A percentile compares a stretch with the other conserved stretches of the same genome.
Conservation (phyloP, 1,140 invertebrate genomes). For the Sinella curviseta region DNA sequence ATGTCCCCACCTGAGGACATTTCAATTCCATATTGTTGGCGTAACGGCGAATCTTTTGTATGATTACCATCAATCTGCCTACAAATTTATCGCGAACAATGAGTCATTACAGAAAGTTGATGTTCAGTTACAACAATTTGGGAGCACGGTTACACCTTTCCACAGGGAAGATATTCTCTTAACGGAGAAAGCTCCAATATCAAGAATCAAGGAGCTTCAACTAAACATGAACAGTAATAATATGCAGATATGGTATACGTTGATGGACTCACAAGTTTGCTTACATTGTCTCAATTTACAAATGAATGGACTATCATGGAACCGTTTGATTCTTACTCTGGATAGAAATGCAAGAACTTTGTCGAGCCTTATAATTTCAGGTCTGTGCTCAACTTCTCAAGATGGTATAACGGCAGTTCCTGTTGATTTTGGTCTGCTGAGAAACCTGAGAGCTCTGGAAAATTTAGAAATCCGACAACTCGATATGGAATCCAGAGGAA, state of each 20-base stretch:
- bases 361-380: neutral
- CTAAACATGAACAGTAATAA: neutral
- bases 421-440: neutral
- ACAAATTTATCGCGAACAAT: neutral
- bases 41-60: neutral
- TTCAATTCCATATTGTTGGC: neutral
- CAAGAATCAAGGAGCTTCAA: neutral
- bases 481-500: neutral
- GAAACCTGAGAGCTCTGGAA: neutral
- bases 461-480: neutral
- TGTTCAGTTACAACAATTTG: neutral
- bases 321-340: neutral
- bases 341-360: neutral
- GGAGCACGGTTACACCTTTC: neutral
- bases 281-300: neutral
- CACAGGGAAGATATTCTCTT: neutral
- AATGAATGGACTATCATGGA: neutral
- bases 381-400: neutral
- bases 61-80: neutral
- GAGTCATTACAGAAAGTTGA: neutral
- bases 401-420: neutral
- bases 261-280: neutral
- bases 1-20: neutral
- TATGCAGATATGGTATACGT: neutral
- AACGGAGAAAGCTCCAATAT: neutral